Evolutionary conservation across 2,797 vertebrate genomes (phyloP), one percentile per base, ranked within the genome.

Genomic region (Anguilla anguilla): DNA sequence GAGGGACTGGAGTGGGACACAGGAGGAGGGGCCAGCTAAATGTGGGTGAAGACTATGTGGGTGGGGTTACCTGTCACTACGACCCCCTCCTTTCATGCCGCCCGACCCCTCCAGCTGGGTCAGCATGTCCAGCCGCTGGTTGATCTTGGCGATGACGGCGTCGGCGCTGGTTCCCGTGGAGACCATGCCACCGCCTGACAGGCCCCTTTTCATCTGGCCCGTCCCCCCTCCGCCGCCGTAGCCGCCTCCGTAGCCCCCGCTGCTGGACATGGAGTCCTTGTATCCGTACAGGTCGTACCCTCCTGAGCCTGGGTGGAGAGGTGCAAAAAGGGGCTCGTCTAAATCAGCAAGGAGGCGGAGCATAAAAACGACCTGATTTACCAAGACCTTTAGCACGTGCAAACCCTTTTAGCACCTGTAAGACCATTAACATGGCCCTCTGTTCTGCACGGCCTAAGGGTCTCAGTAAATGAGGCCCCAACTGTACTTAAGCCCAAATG

Each of bases 101-200:
- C 91, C 67, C 22, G 95, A 94, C 9, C 96, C 93, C 69, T 98
- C 98, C 95, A 97, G 88, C 93, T 97, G 98, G 0, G 97, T 95
- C 87, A 97, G 96, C 97, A 97, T 96, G 91, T 98, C 97, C 90
- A 98, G 93, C 15, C 97, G 96, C 88, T 98, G 98, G 95, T 97
- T 98, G 90, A 98, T 97, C 92, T 98, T 98, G 55, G 96, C 96
- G 74, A 98, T 96, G 88, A 97, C 96, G 11, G 95, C 96, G 88
- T 97, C 97, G 0, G 97, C 96, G 69, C 95, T 96, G 61, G 96
- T 89, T n/a, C 96, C 94, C 0, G 96, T 92, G 0, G 96, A 95
- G 35, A 95, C 19, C 89, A 96, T n/a, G 89, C 96, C 94, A 39
- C 92, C 89, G 74, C 93, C 92, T 0, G 96, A 94, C 86, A 93